These are phyloP conservation scores for Cantharis nigra DNA, from an alignment of 2,888 invertebrate genomes.

Conservation along the genomic window DNA sequence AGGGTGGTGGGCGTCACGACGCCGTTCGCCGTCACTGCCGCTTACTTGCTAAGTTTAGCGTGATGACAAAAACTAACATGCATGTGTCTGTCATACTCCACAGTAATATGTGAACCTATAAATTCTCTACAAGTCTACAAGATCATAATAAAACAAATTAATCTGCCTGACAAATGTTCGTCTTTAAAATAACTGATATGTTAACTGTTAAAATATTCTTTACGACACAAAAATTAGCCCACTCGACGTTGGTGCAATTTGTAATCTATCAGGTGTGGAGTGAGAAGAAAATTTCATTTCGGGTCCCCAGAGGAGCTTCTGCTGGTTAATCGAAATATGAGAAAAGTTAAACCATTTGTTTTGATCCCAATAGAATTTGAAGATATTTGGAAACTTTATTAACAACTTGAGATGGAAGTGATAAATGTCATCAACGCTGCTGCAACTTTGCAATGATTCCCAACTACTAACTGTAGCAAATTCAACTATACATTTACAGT, in stretches of 20 bases:
- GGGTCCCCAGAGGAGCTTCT: not conserved
- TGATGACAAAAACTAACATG: slow-evolving; percentile 38
- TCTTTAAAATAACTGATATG: slow-evolving; percentile 22
- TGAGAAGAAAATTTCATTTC: not conserved
- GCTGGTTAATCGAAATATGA: not conserved
- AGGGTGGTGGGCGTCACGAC: slow-evolving; percentile 32
- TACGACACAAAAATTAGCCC: not conserved
- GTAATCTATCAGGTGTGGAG: not conserved
- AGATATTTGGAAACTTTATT: slow-evolving; percentile 23
- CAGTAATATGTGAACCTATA: slow-evolving; percentile 21
- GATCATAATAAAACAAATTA: slow-evolving; percentile 35
- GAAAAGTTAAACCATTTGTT: not conserved
- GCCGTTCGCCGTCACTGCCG: slow-evolving; percentile 34
- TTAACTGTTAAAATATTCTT: not conserved
- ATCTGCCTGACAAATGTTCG: slow-evolving; percentile 26
- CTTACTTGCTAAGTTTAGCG: slow-evolving; percentile 39
- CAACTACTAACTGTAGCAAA: slow-evolving; percentile 25
- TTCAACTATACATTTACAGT: slow-evolving; percentile 23
- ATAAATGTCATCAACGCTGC: slow-evolving; percentile 30
- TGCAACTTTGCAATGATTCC: slow-evolving; percentile 26
- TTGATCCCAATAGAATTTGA: slow-evolving; percentile 6
- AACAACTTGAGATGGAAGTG: slow-evolving; percentile 15
- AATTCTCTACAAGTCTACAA: slow-evolving; percentile 19
- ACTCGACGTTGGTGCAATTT: not conserved
- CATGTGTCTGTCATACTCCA: slow-evolving; percentile 33